Evolutionary conservation across 2,888 invertebrate species (phyloP).

Genomic region (Branchipolynoe longqiensis): DNA sequence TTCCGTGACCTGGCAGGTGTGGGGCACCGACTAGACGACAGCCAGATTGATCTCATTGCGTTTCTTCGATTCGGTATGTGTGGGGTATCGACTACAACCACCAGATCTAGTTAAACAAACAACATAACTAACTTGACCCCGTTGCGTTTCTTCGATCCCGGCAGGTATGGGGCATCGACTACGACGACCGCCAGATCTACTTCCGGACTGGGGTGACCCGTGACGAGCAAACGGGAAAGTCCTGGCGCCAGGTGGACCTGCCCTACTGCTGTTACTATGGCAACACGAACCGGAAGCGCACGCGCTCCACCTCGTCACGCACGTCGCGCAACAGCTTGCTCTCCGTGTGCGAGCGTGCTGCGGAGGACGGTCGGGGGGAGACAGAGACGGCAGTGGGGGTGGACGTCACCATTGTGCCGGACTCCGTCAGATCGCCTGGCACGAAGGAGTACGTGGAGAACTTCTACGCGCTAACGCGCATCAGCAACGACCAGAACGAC

Average conservation of each 20-base stretch:
- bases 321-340: conserved; percentile 10
- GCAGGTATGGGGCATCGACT: conserved; percentile 78
- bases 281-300: conserved; percentile 37
- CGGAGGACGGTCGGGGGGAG: background rate
- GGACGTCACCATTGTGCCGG: conserved; percentile 26
- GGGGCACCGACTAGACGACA: too few relatives aligned
- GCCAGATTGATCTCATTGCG: too few relatives aligned
- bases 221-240: conserved; percentile 88
- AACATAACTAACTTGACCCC: background rate
- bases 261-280: conserved; percentile 55
- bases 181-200: conserved; percentile 72
- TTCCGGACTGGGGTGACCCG: conserved; percentile 75
- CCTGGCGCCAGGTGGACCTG: conserved; percentile 86
- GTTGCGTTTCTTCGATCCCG: too few relatives aligned
- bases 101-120: background rate
- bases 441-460: conserved; percentile 41
- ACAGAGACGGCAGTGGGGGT: background rate
- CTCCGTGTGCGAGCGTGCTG: background rate
- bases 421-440: background rate
- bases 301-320: conserved; percentile 42
- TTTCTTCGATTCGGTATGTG: too few relatives aligned
- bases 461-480: conserved; percentile 32
- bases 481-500: conserved; percentile 38
- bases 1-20: too few relatives aligned
- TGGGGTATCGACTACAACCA: too few relatives aligned